Percentiles rank a stretch among this genome's conserved stretches.
Conservation (phyloP, 2,888 invertebrate species). For the Ischnura elegans region DNA sequence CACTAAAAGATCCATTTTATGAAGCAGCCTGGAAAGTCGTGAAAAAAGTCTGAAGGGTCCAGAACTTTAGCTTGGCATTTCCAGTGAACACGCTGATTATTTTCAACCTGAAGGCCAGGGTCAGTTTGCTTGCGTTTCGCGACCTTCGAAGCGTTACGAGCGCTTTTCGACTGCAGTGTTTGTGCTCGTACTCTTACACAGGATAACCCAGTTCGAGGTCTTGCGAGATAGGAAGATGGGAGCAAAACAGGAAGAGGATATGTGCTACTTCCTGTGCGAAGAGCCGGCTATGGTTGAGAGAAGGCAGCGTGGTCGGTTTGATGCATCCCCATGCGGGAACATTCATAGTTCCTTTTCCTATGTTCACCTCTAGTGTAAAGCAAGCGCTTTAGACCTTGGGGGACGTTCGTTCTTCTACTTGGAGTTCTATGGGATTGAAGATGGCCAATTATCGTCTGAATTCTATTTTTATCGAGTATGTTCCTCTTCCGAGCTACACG, state of each 20-base stretch:
- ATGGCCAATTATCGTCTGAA: not conserved
- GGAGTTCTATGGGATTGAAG: not conserved
- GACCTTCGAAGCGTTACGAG: not conserved
- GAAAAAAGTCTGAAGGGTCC: too few relatives aligned
- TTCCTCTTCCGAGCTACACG: not conserved
- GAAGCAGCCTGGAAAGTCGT: too few relatives aligned
- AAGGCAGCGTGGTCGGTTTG: not conserved
- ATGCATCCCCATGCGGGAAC: not conserved
- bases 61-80: too few relatives aligned
- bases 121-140: not conserved
- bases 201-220: not conserved
- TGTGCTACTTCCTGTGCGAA: not conserved
- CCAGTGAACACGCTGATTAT: too few relatives aligned
- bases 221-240: not conserved
- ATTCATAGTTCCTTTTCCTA: not conserved
- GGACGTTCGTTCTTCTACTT: not conserved
- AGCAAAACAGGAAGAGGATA: not conserved
- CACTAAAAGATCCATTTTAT: too few relatives aligned
- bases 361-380: not conserved
- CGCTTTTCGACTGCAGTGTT: not conserved
- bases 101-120: not conserved
- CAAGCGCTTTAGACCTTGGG: not conserved
- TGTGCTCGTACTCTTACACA: not conserved
- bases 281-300: not conserved
- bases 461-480: slow-evolving; percentile 8